Conservation (phyloP, 2,113 vertebrate species). For the Falcunculus frontatus region DNA sequence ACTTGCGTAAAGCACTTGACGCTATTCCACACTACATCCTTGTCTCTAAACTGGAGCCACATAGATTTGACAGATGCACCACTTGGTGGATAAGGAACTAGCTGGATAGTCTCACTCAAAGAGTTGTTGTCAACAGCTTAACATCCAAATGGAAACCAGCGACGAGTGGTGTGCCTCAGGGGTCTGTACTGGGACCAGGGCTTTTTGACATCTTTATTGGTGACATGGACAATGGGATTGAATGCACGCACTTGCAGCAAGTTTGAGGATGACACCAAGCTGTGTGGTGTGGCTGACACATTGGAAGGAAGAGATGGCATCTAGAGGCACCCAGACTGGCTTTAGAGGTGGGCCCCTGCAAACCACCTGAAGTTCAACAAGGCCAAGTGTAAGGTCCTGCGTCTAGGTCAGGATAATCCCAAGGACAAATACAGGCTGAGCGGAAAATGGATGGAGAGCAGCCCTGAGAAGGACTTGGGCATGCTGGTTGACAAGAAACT, state of each 20-base stretch:
- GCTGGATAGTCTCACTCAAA: neutral
- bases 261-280: neutral
- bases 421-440: neutral
- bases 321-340: neutral
- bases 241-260: neutral
- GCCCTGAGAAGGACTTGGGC: neutral
- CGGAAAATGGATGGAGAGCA: neutral
- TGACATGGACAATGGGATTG: fast-evolving
- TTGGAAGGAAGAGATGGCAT: neutral
- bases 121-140: fast-evolving
- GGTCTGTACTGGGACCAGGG: neutral
- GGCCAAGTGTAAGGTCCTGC: neutral
- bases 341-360: neutral
- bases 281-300: neutral
- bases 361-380: neutral
- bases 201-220: neutral
- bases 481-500: fast-evolving
- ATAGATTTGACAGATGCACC: neutral
- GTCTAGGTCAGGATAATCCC: neutral
- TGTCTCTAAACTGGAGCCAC: neutral
- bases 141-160: neutral
- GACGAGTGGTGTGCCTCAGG: neutral
- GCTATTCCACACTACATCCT: fast-evolving
- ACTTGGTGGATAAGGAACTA: neutral
- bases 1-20: neutral